Evolutionary conservation across 2,797 vertebrate species (phyloP).

Genomic region (Pseudomugil gertrudae): DNA sequence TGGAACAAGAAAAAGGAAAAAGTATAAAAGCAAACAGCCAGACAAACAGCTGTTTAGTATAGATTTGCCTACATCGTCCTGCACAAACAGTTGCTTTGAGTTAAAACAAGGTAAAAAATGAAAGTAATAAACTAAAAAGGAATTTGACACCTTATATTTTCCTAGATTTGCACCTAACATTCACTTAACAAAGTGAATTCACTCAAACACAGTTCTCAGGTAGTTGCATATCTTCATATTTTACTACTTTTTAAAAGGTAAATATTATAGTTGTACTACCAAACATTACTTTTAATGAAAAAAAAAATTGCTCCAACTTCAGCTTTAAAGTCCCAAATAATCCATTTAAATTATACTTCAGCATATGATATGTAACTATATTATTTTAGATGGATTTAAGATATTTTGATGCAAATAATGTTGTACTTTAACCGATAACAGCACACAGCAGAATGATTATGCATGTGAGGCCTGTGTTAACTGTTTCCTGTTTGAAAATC

Average conservation of each 20-base stretch:
- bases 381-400: background rate
- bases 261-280: background rate
- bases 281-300: background rate
- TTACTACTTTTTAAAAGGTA: background rate
- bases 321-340: background rate
- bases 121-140: too few species aligned
- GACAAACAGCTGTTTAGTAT: background rate
- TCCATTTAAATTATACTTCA: background rate
- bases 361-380: background rate
- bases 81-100: background rate
- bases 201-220: background rate
- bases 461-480: too few species aligned
- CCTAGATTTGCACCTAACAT: too few species aligned
- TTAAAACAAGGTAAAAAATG: too few species aligned
- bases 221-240: background rate
- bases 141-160: too few species aligned
- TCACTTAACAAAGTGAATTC: too few species aligned
- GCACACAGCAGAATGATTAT: background rate
- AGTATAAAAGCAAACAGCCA: background rate
- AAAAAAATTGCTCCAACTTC: background rate
- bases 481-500: too few species aligned
- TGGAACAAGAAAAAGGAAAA: background rate
- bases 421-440: background rate
- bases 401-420: background rate
- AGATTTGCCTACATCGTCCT: background rate